Evolutionary conservation across 2,888 invertebrate genomes (phyloP).

Genomic region (Brassicogethes aeneus): DNA sequence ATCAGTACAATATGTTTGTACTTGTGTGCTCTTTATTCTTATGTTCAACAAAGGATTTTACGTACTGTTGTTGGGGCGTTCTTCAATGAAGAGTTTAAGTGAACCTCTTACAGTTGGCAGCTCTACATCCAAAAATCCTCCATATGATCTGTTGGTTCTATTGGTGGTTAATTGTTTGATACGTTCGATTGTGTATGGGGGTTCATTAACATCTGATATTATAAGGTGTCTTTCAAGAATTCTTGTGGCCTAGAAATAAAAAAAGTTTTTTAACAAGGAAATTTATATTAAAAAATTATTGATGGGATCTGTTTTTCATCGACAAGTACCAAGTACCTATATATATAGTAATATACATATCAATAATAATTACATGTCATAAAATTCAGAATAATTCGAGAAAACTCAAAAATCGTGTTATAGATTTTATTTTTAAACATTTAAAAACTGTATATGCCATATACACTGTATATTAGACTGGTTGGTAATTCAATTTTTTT

Average conservation of each 20-base stretch:
- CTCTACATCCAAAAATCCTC: constrained; percentile 42
- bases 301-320: no score
- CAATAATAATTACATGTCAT: no score
- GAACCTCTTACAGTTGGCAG: constrained; percentile 59
- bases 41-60: constrained; percentile 19
- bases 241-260: constrained; percentile 59
- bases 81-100: constrained; percentile 64
- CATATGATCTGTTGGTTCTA: constrained; percentile 42
- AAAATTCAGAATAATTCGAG: no score
- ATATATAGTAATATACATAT: no score
- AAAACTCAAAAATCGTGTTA: no score
- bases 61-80: constrained; percentile 63
- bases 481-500: no score
- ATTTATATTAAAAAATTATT: background rate
- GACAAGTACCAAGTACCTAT: no score
- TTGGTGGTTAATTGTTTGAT: constrained; percentile 62
- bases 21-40: background rate
- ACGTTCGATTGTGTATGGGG: constrained; percentile 71
- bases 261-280: background rate
- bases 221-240: constrained; percentile 85
- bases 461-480: no score
- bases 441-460: no score
- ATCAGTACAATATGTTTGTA: no score
- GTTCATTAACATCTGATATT: constrained; percentile 51
- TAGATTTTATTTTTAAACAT: no score